phyloP scores from a whole-genome alignment of 2,888 invertebrate genomes.

The Erannis defoliaria region DNA sequence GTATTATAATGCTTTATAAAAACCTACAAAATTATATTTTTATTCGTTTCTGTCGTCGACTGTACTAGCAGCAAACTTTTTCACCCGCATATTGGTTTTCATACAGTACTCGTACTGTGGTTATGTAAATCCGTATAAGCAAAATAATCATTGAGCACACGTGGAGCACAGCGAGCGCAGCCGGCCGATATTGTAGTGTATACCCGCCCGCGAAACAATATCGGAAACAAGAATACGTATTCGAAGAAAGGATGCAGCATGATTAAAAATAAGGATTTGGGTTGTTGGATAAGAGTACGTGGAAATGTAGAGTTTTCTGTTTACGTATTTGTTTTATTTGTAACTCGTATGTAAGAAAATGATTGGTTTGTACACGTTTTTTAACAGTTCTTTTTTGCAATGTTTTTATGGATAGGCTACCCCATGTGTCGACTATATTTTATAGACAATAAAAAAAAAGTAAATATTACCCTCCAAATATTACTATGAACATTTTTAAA shows the following conservation, averaged over 20 bases:
- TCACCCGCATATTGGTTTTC: slow-evolving; percentile 35
- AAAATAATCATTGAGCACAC: slow-evolving; percentile 80
- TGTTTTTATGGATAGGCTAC: too few relatives aligned
- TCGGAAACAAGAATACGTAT: slow-evolving; percentile 75
- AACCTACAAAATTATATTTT: neutral
- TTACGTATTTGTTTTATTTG: neutral
- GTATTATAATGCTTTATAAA: neutral
- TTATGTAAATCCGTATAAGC: slow-evolving; percentile 59
- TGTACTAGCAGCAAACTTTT: slow-evolving; percentile 17
- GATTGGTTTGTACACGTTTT: neutral
- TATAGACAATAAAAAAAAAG: too few relatives aligned
- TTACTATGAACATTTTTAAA: too few relatives aligned
- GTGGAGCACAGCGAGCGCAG: slow-evolving; percentile 61
- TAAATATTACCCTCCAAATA: too few relatives aligned
- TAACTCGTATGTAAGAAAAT: neutral
- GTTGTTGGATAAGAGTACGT: slow-evolving; percentile 24
- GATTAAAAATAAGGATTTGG: slow-evolving; percentile 53
- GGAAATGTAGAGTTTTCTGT: neutral
- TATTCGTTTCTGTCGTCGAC: neutral
- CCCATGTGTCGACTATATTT: too few relatives aligned
- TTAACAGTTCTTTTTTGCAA: too few relatives aligned
- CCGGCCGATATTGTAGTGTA: slow-evolving; percentile 61
- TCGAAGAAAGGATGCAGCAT: slow-evolving; percentile 59
- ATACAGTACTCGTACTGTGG: slow-evolving; percentile 42
- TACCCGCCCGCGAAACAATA: slow-evolving; percentile 68